phyloP scores from a whole-genome alignment of 37 sponge, comb jelly and placozoan genomes.

The Ephydatia muelleri region DNA sequence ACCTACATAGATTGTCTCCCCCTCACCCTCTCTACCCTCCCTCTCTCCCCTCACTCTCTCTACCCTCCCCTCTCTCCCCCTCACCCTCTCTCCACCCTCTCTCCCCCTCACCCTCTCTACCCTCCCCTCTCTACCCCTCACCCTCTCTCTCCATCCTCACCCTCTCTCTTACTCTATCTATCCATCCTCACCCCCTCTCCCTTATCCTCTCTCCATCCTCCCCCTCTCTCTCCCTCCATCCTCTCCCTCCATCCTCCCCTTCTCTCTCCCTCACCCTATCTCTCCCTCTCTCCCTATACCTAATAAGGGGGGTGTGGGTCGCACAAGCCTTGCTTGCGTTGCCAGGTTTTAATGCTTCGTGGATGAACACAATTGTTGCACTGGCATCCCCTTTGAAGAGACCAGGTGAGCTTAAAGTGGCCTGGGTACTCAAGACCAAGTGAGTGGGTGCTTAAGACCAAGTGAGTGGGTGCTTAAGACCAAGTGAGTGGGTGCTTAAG shows the following conservation, averaged over 20 bases:
- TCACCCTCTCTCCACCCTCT: neutral
- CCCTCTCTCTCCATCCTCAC: neutral
- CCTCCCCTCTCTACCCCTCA: too few species aligned
- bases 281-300: neutral
- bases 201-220: neutral
- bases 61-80: neutral
- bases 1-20: neutral
- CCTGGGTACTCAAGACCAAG: neutral
- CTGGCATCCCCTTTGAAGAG: constrained; percentile 61
- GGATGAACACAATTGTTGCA: constrained; percentile 57
- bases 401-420: constrained; percentile 9
- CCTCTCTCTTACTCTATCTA: neutral
- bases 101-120: too few species aligned
- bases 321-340: constrained; percentile 58
- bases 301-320: neutral
- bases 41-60: neutral
- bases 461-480: neutral
- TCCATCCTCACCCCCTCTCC: neutral
- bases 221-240: neutral
- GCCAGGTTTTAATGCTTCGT: constrained; percentile 41
- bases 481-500: neutral
- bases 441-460: neutral
- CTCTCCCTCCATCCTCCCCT: neutral
- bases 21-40: neutral
- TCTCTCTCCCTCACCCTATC: neutral